Percentiles rank a stretch among this genome's conserved stretches.
These are phyloP conservation scores for Acanthisitta chloris DNA, from an alignment of 2,113 vertebrate species.

Conservation along the genomic window DNA sequence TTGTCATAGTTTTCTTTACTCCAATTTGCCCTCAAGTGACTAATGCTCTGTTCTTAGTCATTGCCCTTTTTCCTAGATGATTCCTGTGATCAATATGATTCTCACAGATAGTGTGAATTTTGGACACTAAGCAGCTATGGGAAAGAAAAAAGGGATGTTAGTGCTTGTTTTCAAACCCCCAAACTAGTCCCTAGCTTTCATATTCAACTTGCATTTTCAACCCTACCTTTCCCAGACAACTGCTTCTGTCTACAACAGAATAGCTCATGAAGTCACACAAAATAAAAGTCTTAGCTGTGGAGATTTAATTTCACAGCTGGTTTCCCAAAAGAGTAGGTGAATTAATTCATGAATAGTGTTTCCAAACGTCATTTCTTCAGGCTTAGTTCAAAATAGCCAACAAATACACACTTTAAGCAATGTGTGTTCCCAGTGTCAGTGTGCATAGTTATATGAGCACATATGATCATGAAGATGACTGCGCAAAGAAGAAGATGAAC, in stretches of 20 bases:
- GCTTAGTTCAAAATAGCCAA: not conserved
- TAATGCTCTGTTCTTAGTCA: not conserved
- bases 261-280: not conserved
- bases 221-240: not conserved
- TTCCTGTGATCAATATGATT: not conserved
- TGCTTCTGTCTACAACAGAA: not conserved
- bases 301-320: not conserved
- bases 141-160: not conserved
- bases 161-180: not conserved
- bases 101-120: not conserved
- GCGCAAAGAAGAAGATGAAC: not conserved
- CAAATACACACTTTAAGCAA: not conserved
- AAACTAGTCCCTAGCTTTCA: not conserved
- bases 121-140: not conserved
- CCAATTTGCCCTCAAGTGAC: not conserved
- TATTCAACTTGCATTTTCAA: not conserved
- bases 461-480: not conserved
- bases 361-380: not conserved
- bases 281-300: not conserved
- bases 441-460: not conserved
- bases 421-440: rapidly evolving
- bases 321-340: not conserved
- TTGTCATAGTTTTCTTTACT: not conserved
- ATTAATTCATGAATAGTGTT: not conserved
- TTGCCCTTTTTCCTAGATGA: not conserved